Base-by-base conservation (phyloP, 2,113 vertebrate species). In the Psilopsiagon aymara region DNA sequence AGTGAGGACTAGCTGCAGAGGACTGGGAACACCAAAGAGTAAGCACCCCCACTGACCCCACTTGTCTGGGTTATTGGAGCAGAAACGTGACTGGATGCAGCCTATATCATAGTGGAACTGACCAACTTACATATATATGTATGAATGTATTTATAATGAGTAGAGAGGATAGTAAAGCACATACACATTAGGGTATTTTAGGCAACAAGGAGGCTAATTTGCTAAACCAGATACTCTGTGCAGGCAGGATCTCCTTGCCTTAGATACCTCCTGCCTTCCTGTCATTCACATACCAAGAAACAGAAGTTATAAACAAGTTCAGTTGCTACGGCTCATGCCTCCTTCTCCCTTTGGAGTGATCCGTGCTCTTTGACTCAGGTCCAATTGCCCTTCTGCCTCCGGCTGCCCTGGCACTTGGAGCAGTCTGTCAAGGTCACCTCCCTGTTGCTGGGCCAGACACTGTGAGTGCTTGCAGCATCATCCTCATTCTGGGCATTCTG, bases 391-490 rank as follows among this genome's bases (percentile, higher is more conserved):
- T 94, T 55, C 71, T 4, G 23, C 70, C 87, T 89, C 76, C 5
- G 13, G 59, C 88, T 96, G 75, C 55, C 77, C 75, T 80, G 88
- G 74, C 92, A 95, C 80, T 83, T 90, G 66, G 59, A 96, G 77
- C 92, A 92, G 84, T 31, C 92, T 86, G 63, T 92, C 93, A 97
- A 97, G 97, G 96, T 97, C 95, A 96, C 88, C 92, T 93, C 80
- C n/a, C 13, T 0, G 2, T 74, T 88, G 71, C 77, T 0, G 3
- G 83, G 74, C 92, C 88, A 96, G 92, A 88, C 92, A 79, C 80
- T 41, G 87, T 59, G 86, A 94, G 92, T 64, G 49, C 80, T 74
- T 24, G 62, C 82, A 94, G 91, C 47, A 0, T 77, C 67, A 62
- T 67, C 29, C 71, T 96, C 91, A 86, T 94, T 94, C 95, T 95